These are phyloP conservation scores for Plodia interpunctella DNA, from an alignment of 1,140 invertebrate genomes.

Conservation along the genomic window DNA sequence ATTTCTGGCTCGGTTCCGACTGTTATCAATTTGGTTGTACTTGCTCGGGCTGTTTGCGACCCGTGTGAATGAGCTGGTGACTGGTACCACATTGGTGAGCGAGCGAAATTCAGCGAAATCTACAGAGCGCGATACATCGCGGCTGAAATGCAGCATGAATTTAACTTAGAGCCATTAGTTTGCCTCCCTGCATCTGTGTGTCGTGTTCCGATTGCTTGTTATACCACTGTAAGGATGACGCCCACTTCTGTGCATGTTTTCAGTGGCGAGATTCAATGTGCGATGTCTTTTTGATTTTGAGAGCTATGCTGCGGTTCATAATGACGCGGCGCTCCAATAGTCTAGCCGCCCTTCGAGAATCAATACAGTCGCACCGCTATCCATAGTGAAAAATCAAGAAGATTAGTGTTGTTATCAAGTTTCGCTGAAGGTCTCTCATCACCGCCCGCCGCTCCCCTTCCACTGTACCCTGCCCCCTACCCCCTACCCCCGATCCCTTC, in stretches of 20 bases:
- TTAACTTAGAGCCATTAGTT: slow-evolving; percentile 46
- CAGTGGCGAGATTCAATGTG: slow-evolving; percentile 54
- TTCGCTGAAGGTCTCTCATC: slow-evolving; percentile 76
- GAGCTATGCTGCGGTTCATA: slow-evolving; percentile 49
- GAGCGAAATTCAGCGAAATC: slow-evolving; percentile 74
- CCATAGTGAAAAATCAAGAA: slow-evolving; percentile 67
- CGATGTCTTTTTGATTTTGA: slow-evolving; percentile 72
- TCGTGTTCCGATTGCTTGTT: slow-evolving; percentile 48
- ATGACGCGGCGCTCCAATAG: slow-evolving; percentile 25
- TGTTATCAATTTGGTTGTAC: slow-evolving; percentile 69
- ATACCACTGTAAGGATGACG: slow-evolving; percentile 29
- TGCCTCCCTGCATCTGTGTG: slow-evolving; percentile 56
- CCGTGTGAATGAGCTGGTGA: slow-evolving; percentile 38
- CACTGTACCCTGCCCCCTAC: slow-evolving; percentile 23
- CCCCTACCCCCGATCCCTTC: slow-evolving; percentile 23
- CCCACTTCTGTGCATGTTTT: slow-evolving; percentile 55
- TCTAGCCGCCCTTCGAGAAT: slow-evolving; percentile 23
- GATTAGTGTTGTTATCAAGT: slow-evolving; percentile 51
- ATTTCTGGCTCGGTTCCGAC: slow-evolving; percentile 13
- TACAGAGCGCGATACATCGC: slow-evolving; percentile 43
- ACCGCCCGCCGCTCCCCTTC: slow-evolving; percentile 32
- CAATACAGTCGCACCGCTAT: slow-evolving; percentile 49
- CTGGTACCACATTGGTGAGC: slow-evolving; percentile 44
- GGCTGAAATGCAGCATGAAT: slow-evolving; percentile 52
- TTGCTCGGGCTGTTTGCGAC: slow-evolving; percentile 61